A percentile compares a stretch with the other conserved stretches of the same genome.
These are phyloP conservation scores for Ormia ochracea DNA, from an alignment of 2,888 invertebrate genomes.

Conservation along the genomic window DNA sequence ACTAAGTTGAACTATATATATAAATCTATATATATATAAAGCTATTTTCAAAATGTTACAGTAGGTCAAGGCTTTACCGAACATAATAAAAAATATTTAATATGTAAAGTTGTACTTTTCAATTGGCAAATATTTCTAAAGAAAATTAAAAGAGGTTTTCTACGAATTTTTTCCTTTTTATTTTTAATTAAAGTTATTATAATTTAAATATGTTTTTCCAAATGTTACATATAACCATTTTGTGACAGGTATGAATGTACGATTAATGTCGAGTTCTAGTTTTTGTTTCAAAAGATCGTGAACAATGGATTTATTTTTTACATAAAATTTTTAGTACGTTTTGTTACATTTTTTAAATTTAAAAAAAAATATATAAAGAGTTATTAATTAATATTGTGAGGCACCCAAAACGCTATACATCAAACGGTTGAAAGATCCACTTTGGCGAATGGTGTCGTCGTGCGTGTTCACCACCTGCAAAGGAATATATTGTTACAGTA, in stretches of 20 bases:
- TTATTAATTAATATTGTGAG: conserved; percentile 79
- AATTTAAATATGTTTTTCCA: conserved; percentile 34
- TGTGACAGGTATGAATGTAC: background rate
- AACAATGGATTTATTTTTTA: conserved; percentile 36
- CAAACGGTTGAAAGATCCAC: conserved; percentile 93
- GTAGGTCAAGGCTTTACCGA: too few relatives aligned
- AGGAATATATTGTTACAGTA: background rate
- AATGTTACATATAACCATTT: conserved; percentile 37
- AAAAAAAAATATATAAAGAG: conserved; percentile 34
- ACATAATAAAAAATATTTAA: too few relatives aligned
- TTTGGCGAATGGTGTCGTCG: conserved; percentile 91
- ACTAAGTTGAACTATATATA: too few relatives aligned
- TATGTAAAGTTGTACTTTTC: too few relatives aligned
- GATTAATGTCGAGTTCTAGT: conserved; percentile 32
- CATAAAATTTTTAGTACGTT: conserved; percentile 42
- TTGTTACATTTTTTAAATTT: conserved; percentile 43
- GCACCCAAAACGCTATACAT: conserved; percentile 93
- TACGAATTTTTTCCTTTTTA: conserved; percentile 17
- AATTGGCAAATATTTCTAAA: background rate
- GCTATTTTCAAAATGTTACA: too few relatives aligned
- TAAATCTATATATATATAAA: too few relatives aligned
- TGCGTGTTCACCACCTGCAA: conserved; percentile 78
- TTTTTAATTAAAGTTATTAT: conserved; percentile 34
- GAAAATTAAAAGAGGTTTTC: background rate
- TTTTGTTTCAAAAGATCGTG: conserved; percentile 22